Base-by-base conservation (phyloP, 2,797 vertebrate genomes). In the Syncerus caffer region DNA sequence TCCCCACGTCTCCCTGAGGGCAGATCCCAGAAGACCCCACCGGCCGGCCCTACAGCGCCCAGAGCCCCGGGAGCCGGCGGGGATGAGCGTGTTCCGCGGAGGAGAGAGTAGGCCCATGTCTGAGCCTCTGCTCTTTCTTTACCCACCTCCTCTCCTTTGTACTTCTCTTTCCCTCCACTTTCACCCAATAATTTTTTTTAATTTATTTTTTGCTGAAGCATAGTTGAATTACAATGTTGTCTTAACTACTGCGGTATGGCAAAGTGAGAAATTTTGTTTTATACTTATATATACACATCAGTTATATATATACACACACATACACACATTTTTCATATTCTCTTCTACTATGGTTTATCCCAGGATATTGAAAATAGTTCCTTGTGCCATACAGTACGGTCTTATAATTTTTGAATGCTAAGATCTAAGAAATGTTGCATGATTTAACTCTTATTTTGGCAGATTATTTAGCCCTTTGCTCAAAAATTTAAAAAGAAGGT, bases 381-480 rank as follows among this genome's bases (percentile, higher is more conserved):
- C 45, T 45, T 50, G 15, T 79, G 76, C 45, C 27, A 50, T 50
- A 78, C 45, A 78, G 45, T 50, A 50, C 27, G 27, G 15, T 29
- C 76, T 79, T 78, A 42, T 2, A 50, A 38, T 57, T 79, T 82
- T 80, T 60, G 16, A 91, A n/a, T 31, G 34, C 23, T 82, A 51
- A 89, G 89, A 58, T 42, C 47, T 13, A 45, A 60, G 42, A 90
- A 86, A 45, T 47, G 89, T 34, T 64, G 45, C 25, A 60, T 60
- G 90, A 47, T 15, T 79, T 47, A 15, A 53, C 71, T 42, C 58
- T 92, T 89, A 76, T 34, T 82, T 96, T 90, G 67, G 42, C 16
- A 83, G 19, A 57, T 62, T 85, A 89, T 45, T 94, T 78, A 93
- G 42, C 45, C 88, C 17, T 88, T 88, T 79, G 31, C 31, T 90